Percentiles rank a stretch among this genome's conserved stretches.
These are phyloP conservation scores for Oscheius sp. DNA, from an alignment of 2,888 invertebrate genomes.

Conservation along the genomic window DNA sequence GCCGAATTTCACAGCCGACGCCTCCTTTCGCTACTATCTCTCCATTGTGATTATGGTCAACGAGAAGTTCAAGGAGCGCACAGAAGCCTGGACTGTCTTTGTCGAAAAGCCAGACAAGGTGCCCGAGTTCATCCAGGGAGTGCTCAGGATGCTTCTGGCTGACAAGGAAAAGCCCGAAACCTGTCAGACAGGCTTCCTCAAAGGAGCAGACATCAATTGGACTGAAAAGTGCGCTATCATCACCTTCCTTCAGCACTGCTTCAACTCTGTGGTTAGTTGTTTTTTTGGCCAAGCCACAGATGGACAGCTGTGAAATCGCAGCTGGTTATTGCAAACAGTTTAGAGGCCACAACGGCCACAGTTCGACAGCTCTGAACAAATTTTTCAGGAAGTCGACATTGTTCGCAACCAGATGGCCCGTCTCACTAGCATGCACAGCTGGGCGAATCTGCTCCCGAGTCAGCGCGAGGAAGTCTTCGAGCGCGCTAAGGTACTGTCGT, in stretches of 20 bases:
- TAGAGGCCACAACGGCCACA: too few species aligned
- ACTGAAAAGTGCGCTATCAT: constrained; percentile 87
- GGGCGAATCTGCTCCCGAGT: constrained; percentile 84
- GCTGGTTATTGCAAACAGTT: too few species aligned
- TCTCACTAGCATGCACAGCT: constrained; percentile 91
- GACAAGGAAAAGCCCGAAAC: constrained; percentile 75
- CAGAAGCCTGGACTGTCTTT: constrained; percentile 89
- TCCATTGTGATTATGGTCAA: constrained; percentile 98
- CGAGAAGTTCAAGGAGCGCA: constrained; percentile 96
- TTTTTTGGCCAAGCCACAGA: too few species aligned
- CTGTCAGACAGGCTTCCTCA: constrained; percentile 61
- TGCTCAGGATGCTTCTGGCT: constrained; percentile 79
- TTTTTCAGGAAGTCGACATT: constrained; percentile 84
- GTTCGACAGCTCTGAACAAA: too few species aligned
- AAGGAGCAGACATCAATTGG: constrained; percentile 1
- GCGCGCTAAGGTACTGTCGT: constrained; percentile 1
- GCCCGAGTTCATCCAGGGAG: constrained; percentile 73
- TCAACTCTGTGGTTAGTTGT: constrained; percentile 85
- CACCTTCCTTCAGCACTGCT: constrained; percentile 93
- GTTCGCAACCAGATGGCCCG: constrained; percentile 91
- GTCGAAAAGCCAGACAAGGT: constrained; percentile 71
- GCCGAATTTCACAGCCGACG: constrained; percentile 88
- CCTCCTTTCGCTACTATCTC: constrained; percentile 81
- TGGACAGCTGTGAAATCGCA: too few species aligned
- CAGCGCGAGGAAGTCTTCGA: constrained; percentile 86